Evolutionary conservation across 2,888 invertebrate genomes (phyloP), one percentile per base, ranked within the genome.

Genomic region (Leptinotarsa peninsularis): DNA sequence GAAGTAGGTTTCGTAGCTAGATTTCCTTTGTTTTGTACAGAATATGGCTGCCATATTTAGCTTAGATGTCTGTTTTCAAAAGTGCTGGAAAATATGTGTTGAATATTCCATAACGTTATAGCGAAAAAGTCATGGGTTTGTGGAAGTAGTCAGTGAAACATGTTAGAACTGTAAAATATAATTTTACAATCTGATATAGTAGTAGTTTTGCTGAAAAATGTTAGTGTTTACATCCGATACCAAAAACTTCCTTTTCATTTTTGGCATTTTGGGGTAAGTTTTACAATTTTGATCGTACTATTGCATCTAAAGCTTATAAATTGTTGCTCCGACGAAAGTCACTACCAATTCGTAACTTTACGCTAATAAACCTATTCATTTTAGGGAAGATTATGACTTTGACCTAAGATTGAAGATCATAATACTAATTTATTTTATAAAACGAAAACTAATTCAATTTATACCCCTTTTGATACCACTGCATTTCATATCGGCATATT

Each of bases 31-130:
- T 93, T 94, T 93, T 93, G 92, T 91, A 93, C 91, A 91, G 92
- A 93, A 93, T 93, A 93, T 94, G 93, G 93, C 93, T 93, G 94
- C 94, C 94, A 93, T 94, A 93, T 94, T 94, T 93, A 92, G 93
- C 91, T 93, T 93, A 92, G 91, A 92, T 93, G 92, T 92, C 93
- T 93, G 93, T 93, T 93, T 93, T 93, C 91, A 91, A 89, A 90
- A 89, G 89, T 89, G 86, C 85, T 84, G 82, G 86, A 85, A 84
- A 85, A 84, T 84, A 87, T 87, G 84, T 82, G 83, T 81, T 82
- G 84, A 87, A 85, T 85, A 84, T 85, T 80, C 81, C 81, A 83
- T 84, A 85, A 85, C 85, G 86, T 87, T 87, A 85, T 86, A 87
- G 84, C 84, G 79, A 84, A 85, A 84, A 83, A 81, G 78, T 78